Evolutionary conservation across 2,113 vertebrate genomes (phyloP).

Genomic region (Notothenia rossii): DNA sequence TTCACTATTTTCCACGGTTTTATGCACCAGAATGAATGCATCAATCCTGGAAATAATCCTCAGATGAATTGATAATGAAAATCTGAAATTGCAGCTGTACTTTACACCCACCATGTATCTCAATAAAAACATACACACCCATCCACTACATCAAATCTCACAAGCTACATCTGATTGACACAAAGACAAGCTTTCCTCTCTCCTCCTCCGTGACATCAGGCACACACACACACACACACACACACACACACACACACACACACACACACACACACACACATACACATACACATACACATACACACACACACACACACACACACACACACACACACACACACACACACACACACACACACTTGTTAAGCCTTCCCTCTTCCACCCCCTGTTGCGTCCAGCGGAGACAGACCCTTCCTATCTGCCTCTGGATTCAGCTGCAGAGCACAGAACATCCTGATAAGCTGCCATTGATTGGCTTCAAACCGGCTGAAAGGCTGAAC

Average conservation of each 20-base stretch:
- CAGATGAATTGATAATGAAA: too few species aligned
- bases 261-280: too few species aligned
- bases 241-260: too few species aligned
- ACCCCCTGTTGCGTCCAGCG: conserved; percentile 55
- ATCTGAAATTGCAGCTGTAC: too few species aligned
- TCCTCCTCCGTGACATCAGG: conserved; percentile 27
- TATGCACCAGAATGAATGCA: too few species aligned
- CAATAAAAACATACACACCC: too few species aligned
- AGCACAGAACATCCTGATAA: conserved; percentile 71
- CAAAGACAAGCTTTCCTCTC: conserved; percentile 18
- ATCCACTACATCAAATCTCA: conserved; percentile 12
- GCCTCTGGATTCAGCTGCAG: conserved; percentile 58
- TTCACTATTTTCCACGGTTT: too few species aligned
- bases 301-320: too few species aligned
- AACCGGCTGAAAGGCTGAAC: conserved; percentile 63
- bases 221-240: too few species aligned
- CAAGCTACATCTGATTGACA: conserved; percentile 28
- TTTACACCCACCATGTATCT: too few species aligned
- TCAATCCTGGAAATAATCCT: too few species aligned
- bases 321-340: conserved; percentile 15
- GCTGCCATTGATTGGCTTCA: conserved; percentile 74
- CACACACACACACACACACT: conserved; percentile 50
- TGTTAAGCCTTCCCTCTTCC: conserved; percentile 54
- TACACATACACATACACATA: too few species aligned
- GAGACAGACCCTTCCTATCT: conserved; percentile 64